phyloP scores from a whole-genome alignment of 37 sponge, comb jelly and placozoan species.

The Tethya wilhelma region DNA sequence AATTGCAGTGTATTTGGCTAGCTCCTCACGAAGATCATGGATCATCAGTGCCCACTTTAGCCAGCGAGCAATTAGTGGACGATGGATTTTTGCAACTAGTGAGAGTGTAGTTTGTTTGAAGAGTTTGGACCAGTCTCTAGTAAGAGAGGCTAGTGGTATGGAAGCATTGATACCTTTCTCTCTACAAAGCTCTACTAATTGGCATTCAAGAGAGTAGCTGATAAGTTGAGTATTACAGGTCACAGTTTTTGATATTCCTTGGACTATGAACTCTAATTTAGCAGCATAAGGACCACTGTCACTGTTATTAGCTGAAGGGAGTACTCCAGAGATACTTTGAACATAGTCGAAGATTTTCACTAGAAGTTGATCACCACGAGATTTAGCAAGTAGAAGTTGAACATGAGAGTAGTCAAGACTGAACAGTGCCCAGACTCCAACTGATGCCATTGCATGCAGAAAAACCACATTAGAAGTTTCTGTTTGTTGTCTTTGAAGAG shows the following conservation, averaged over 20 bases:
- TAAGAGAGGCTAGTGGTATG: background rate
- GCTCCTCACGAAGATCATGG: slow-evolving; percentile 56
- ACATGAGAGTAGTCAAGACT: slow-evolving; percentile 36
- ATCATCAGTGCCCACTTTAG: slow-evolving; percentile 64
- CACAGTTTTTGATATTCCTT: slow-evolving; percentile 41
- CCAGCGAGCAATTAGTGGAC: slow-evolving; percentile 74
- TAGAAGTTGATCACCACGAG: slow-evolving; percentile 11
- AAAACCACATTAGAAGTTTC: slow-evolving; percentile 53
- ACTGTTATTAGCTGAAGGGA: background rate
- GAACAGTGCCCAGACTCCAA: slow-evolving; percentile 69
- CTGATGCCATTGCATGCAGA: slow-evolving; percentile 23
- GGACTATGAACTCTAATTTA: slow-evolving; percentile 63
- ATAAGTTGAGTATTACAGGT: slow-evolving; percentile 63
- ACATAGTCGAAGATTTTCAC: slow-evolving; percentile 49
- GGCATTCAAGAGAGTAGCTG: slow-evolving; percentile 72
- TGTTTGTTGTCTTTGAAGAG: slow-evolving; percentile 35
- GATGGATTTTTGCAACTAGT: slow-evolving; percentile 33
- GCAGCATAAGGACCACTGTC: slow-evolving; percentile 26
- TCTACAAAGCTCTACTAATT: slow-evolving; percentile 35
- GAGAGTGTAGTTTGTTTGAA: slow-evolving; percentile 57
- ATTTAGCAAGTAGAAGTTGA: slow-evolving; percentile 17
- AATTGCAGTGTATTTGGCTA: slow-evolving; percentile 66
- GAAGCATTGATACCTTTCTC: background rate
- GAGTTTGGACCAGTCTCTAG: slow-evolving; percentile 42
- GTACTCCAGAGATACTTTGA: slow-evolving; percentile 5